These are phyloP conservation scores for Drosophila birchii DNA, from an alignment of 2,888 invertebrate species.

Conservation along the genomic window DNA sequence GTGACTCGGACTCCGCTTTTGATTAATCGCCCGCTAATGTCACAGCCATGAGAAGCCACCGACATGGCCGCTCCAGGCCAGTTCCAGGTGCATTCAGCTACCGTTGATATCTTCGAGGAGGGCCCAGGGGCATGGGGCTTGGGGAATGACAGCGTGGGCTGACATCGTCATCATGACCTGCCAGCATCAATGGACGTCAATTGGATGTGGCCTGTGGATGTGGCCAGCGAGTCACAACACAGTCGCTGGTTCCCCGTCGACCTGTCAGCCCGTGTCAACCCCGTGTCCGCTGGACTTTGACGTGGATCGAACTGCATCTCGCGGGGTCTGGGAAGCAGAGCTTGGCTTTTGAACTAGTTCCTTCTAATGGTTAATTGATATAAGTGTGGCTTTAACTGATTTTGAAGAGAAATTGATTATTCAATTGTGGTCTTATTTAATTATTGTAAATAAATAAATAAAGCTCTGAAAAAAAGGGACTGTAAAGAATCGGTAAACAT, in stretches of 20 bases:
- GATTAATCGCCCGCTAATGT: slow-evolving; percentile 72
- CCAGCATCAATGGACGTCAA: slow-evolving; percentile 70
- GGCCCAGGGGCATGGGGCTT: background rate
- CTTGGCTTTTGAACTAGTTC: slow-evolving; percentile 23
- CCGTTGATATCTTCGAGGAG: slow-evolving; percentile 10
- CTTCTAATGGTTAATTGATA: slow-evolving; percentile 14
- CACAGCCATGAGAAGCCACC: slow-evolving; percentile 41
- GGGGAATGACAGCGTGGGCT: slow-evolving; percentile 39
- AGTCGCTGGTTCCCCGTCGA: slow-evolving; percentile 43
- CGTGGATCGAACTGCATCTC: slow-evolving; percentile 20
- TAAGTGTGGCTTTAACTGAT: background rate
- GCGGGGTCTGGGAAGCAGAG: slow-evolving; percentile 5
- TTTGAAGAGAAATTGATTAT: background rate
- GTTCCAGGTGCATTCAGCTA: slow-evolving; percentile 36
- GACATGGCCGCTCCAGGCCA: background rate
- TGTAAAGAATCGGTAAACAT: no score
- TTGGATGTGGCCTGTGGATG: slow-evolving; percentile 47
- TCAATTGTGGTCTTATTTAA: background rate
- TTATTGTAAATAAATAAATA: background rate
- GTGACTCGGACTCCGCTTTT: slow-evolving; percentile 24
- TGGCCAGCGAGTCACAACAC: slow-evolving; percentile 59
- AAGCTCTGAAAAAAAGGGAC: background rate
- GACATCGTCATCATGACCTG: slow-evolving; percentile 42
- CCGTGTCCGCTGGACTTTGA: slow-evolving; percentile 50
- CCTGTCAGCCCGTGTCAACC: slow-evolving; percentile 58